Base-by-base conservation (phyloP, 2,888 invertebrate genomes). In the Thalpophila matura region DNA sequence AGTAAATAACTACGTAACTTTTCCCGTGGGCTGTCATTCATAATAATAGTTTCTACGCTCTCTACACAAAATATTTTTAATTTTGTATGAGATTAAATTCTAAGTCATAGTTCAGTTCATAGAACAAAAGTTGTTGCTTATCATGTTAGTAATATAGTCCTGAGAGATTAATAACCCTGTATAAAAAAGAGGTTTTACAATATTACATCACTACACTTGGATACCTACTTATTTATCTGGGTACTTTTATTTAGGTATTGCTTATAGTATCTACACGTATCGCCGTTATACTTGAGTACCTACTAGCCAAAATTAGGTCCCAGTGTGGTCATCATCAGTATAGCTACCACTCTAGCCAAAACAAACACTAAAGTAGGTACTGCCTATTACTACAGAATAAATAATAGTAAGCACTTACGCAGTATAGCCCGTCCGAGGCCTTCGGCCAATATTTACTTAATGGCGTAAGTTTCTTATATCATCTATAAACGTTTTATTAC, bases 401-500 rank as follows among this genome's bases (percentile, higher is more conserved):
- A 49, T 42, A 47, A 43, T 12, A 37, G 7, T 20, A 14, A 0
- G 14, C 7, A 61, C 40, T 55, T 24, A 38, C 14, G 29, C 6
- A 35, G 24, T 18, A 22, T 45, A 14, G 20, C 18, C 2, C n/a
- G 20, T 9, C 5, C 4, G 18, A 50, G 16, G 43, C 33, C 26
- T 43, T 3, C 12, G 22, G 35, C 12, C 16, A 50, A 46, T 40
- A 35, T 58, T 57, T 43, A 42, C 18, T 51, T 58, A 29, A 51
- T 50, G 33, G 10, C 18, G 1, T 6, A 59, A 42, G 31, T 47
- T 59, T 53, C 35, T 31, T 22, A 46, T 6, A 33, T 7, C 18
- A 4, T 29, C 5, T 29, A 37, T 33, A 49, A 53, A 47, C 26
- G 22, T 50, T 65, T 65, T 68, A 63, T 38, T 29, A 37, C 42